A percentile compares a stretch with the other conserved stretches of the same genome.
Evolutionary conservation across 2,113 vertebrate species (phyloP).

Genomic region (Atlantisia rogersi): DNA sequence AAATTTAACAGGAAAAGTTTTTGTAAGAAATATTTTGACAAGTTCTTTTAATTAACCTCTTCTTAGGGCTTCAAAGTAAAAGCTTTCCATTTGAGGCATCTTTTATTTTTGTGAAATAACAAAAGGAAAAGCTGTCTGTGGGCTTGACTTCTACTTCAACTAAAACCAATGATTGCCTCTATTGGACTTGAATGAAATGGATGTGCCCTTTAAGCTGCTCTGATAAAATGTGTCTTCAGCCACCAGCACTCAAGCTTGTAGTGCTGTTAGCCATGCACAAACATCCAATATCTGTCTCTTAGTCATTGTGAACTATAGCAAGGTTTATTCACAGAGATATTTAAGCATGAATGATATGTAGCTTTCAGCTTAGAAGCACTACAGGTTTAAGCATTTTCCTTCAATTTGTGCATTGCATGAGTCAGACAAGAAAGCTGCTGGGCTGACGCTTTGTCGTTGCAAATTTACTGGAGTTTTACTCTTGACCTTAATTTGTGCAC

Average conservation of each 20-base stretch:
- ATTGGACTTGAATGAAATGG: background rate
- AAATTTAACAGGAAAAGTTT: background rate
- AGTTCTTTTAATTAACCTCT: background rate
- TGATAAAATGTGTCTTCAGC: background rate
- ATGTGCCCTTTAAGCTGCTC: background rate
- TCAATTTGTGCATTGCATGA: background rate
- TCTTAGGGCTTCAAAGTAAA: background rate
- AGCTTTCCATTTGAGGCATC: background rate
- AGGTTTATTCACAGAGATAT: background rate
- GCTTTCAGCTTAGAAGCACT: background rate
- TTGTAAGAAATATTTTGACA: background rate
- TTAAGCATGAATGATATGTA: background rate
- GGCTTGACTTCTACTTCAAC: background rate
- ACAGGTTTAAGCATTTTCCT: background rate
- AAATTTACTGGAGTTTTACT: background rate
- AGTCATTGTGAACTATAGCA: background rate
- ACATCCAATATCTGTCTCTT: background rate
- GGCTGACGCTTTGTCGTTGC: accelerated
- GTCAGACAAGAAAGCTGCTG: background rate
- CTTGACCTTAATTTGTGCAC: background rate
- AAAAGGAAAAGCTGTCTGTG: background rate
- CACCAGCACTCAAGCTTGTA: background rate
- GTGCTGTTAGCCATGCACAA: background rate
- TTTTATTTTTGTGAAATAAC: background rate
- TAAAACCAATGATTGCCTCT: background rate